Percentiles rank a stretch among this genome's conserved stretches.
phyloP scores from a whole-genome alignment of 1,140 invertebrate species.

The Aphelinus atriplicis region DNA sequence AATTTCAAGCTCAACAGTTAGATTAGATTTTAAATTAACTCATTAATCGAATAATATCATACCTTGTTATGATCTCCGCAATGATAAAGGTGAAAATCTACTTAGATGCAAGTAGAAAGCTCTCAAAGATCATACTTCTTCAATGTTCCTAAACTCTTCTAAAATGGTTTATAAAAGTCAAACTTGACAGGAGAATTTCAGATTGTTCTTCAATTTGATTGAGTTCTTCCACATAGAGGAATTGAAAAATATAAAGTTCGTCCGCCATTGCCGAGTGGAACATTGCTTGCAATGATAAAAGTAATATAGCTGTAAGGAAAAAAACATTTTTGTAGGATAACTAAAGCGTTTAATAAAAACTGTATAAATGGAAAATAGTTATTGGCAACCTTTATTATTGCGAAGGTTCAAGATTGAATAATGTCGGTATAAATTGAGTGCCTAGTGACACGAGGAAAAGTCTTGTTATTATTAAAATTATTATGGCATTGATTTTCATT shows the following conservation, averaged over 20 bases:
- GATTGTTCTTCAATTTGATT: conserved; percentile 19
- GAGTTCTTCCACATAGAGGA: conserved; percentile 22
- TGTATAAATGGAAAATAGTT: background rate
- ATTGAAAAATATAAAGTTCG: conserved; percentile 15
- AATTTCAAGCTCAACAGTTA: conserved; percentile 23
- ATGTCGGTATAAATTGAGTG: conserved; percentile 20
- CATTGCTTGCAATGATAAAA: no score
- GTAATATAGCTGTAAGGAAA: no score
- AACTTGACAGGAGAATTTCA: background rate
- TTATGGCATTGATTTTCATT: no score
- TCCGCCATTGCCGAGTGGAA: background rate
- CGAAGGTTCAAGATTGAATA: conserved; percentile 24
- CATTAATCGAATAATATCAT: conserved; percentile 6
- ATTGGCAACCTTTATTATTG: conserved; percentile 22
- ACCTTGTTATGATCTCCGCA: conserved; percentile 27
- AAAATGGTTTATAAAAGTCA: background rate
- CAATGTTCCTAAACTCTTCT: conserved; percentile 30
- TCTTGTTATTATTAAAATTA: conserved; percentile 8
- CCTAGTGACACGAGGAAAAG: conserved; percentile 9
- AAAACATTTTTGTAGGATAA: no score
- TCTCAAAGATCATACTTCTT: conserved; percentile 17
- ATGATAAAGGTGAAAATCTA: conserved; percentile 25
- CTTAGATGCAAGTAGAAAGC: background rate
- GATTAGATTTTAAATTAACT: conserved; percentile 7
- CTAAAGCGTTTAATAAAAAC: background rate